These are phyloP conservation scores for Delichon dasypus DNA, from an alignment of 2,797 vertebrate genomes.

Conservation along the genomic window DNA sequence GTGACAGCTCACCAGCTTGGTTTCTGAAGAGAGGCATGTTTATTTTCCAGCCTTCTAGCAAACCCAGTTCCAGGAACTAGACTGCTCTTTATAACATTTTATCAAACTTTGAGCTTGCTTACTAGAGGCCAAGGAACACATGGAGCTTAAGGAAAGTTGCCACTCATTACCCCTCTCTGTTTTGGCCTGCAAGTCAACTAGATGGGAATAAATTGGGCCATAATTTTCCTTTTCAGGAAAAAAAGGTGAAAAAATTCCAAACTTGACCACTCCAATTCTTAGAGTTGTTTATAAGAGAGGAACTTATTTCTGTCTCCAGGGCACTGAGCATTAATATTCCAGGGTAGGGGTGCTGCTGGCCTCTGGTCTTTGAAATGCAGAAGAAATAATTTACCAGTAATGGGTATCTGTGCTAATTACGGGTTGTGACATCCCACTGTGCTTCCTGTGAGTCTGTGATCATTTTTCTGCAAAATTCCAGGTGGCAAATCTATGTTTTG, in stretches of 20 bases:
- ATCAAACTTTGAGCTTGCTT: background rate
- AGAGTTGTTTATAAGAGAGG: background rate
- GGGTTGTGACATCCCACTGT: conserved; percentile 17
- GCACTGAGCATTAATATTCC: background rate
- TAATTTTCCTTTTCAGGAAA: background rate
- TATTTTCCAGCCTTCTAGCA: background rate
- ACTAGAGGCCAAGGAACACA: background rate
- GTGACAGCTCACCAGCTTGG: background rate
- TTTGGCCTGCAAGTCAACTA: background rate
- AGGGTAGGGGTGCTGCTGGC: background rate
- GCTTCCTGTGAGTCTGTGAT: conserved; percentile 22
- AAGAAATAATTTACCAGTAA: background rate
- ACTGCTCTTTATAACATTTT: background rate
- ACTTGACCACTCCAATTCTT: background rate
- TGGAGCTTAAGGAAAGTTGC: background rate
- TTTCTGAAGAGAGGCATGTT: background rate
- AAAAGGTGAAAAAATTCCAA: background rate
- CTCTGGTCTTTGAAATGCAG: background rate
- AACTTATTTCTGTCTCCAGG: background rate
- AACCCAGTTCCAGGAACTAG: background rate
- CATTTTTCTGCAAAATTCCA: conserved; percentile 50
- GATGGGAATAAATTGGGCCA: background rate
- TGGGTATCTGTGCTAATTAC: background rate
- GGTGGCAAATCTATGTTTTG: conserved; percentile 49
- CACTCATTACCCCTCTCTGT: background rate